phyloP scores from a whole-genome alignment of 1,140 invertebrate genomes.

The Sycobia sp. region DNA sequence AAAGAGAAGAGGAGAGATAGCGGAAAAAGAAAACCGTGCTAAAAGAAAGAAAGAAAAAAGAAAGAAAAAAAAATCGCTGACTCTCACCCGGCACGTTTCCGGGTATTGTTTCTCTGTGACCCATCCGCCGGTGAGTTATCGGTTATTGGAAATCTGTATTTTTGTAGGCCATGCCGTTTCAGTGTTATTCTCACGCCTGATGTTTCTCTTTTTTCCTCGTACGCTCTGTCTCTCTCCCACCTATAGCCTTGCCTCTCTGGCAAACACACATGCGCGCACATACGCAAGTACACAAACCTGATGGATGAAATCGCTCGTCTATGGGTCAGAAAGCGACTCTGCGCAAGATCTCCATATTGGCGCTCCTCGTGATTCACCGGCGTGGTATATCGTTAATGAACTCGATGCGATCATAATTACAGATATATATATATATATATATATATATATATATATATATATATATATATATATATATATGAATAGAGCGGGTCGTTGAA shows the following conservation, averaged over 20 bases:
- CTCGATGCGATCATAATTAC: no score
- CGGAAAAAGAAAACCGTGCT: slow-evolving; percentile 13
- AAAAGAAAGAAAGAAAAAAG: slow-evolving; percentile 6
- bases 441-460: background rate
- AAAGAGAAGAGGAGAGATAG: slow-evolving; percentile 7
- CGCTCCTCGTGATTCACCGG: no score
- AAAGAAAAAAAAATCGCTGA: slow-evolving; percentile 22
- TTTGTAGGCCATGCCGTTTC: slow-evolving; percentile 53
- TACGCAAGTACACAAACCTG: no score
- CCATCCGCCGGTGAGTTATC: slow-evolving; percentile 43
- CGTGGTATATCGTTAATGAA: no score
- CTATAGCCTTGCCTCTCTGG: no score
- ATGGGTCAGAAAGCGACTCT: slow-evolving; percentile 43
- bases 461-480: slow-evolving; percentile 1
- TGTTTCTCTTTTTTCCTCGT: no score
- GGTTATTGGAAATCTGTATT: slow-evolving; percentile 60
- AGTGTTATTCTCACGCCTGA: slow-evolving; percentile 37
- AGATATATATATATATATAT: no score
- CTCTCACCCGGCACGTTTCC: slow-evolving; percentile 30
- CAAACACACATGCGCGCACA: no score
- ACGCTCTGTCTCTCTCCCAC: background rate
- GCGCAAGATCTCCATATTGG: background rate
- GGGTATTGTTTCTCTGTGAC: slow-evolving; percentile 45
- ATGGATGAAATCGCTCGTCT: slow-evolving; percentile 40
- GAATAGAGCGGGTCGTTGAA: no score